A percentile compares a stretch with the other conserved stretches of the same genome.
phyloP scores from a whole-genome alignment of 2,797 vertebrate genomes.

The Etheostoma perlongum region DNA sequence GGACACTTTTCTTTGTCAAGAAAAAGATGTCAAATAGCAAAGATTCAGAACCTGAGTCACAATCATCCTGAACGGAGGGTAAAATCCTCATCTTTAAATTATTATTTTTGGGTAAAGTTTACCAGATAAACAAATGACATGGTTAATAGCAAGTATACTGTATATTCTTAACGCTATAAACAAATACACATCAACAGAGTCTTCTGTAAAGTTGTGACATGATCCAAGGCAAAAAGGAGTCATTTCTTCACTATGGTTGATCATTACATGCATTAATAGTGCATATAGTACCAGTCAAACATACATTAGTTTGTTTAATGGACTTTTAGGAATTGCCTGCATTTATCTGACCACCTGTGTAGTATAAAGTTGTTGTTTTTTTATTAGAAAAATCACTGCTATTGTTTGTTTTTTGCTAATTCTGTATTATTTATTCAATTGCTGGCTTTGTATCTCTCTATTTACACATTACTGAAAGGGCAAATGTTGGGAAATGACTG shows the following conservation, averaged over 20 bases:
- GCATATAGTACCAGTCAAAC: constrained; percentile 75
- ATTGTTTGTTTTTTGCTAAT: constrained; percentile 65
- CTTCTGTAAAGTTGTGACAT: constrained; percentile 49
- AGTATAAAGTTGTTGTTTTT: constrained; percentile 51
- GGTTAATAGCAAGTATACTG: constrained; percentile 28
- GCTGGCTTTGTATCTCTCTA: constrained; percentile 79
- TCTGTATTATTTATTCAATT: constrained; percentile 61
- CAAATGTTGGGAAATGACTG: constrained; percentile 64
- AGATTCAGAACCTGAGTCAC: constrained; percentile 75
- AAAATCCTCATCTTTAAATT: constrained; percentile 46
- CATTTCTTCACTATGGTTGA: constrained; percentile 58
- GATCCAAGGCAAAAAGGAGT: constrained; percentile 60
- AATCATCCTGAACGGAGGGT: constrained; percentile 64
- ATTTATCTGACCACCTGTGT: constrained; percentile 61
- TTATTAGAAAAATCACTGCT: constrained; percentile 61
- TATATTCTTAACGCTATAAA: constrained; percentile 45
- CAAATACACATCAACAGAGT: constrained; percentile 40
- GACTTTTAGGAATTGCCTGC: constrained; percentile 59
- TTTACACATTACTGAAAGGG: constrained; percentile 73
- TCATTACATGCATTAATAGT: constrained; percentile 74
- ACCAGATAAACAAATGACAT: constrained; percentile 47
- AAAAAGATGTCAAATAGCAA: constrained; percentile 59
- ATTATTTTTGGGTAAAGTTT: constrained; percentile 56
- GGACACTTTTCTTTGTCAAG: constrained; percentile 27
- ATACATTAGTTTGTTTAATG: constrained; percentile 54